Evolutionary conservation across 2,797 vertebrate species (phyloP).

Genomic region (Peromyscus melanophrys): DNA sequence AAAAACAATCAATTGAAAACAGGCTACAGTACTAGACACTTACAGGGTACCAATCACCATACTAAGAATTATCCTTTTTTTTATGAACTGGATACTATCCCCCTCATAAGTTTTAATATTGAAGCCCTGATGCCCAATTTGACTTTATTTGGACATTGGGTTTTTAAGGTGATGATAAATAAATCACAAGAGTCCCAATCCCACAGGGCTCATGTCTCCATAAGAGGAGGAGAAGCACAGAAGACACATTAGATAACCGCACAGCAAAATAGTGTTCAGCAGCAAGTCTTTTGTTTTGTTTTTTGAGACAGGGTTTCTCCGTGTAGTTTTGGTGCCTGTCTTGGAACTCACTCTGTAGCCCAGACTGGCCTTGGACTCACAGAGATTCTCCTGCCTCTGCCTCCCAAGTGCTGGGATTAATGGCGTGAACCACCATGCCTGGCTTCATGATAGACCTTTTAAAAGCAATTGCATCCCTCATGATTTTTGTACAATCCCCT

Average conservation of each 20-base stretch:
- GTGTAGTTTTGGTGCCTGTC: too few relatives aligned
- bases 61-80: not conserved
- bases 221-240: not conserved
- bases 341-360: too few relatives aligned
- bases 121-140: not conserved
- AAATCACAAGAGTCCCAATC: not conserved
- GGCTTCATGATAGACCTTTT: not conserved
- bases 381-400: too few relatives aligned
- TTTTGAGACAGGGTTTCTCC: too few relatives aligned
- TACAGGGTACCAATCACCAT: not conserved
- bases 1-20: not conserved
- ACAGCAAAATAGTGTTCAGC: not conserved
- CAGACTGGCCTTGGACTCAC: too few relatives aligned
- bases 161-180: not conserved
- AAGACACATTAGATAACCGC: too few relatives aligned
- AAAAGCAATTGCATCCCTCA: not conserved
- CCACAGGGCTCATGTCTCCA: not conserved
- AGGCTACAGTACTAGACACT: not conserved
- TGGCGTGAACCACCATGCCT: too few relatives aligned
- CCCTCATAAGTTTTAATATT: not conserved
- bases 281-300: not conserved
- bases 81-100: not conserved
- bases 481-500: not conserved
- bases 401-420: too few relatives aligned
- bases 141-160: not conserved